These are phyloP conservation scores for Neoaliturus tenellus DNA, from an alignment of 2,888 invertebrate genomes.

Conservation along the genomic window DNA sequence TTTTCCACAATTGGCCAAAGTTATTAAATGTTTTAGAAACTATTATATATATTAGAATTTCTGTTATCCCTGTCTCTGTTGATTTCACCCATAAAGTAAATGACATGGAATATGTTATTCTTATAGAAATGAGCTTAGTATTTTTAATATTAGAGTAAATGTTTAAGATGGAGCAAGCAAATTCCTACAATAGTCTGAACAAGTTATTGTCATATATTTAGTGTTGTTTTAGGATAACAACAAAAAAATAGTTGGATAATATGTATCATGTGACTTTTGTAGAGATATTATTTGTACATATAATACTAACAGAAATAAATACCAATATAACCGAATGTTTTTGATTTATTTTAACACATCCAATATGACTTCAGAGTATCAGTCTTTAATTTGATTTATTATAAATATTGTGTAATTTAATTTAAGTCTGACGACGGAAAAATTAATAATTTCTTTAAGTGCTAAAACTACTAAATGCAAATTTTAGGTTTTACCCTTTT, in stretches of 20 bases:
- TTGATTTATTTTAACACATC: neutral
- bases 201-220: slow-evolving; percentile 42
- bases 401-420: too few species aligned
- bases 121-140: slow-evolving; percentile 1
- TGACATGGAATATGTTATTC: neutral
- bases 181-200: slow-evolving; percentile 36
- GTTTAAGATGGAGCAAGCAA: slow-evolving; percentile 39
- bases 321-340: slow-evolving; percentile 48
- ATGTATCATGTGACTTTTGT: slow-evolving; percentile 57
- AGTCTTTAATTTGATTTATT: too few species aligned
- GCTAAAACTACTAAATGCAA: too few species aligned
- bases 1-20: neutral
- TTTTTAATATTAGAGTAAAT: neutral
- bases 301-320: slow-evolving; percentile 64
- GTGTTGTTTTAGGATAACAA: slow-evolving; percentile 48
- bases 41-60: too few species aligned
- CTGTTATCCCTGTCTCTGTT: neutral
- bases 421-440: too few species aligned
- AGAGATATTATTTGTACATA: slow-evolving; percentile 66
- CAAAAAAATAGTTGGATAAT: slow-evolving; percentile 42
- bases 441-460: too few species aligned
- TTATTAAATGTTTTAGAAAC: neutral
- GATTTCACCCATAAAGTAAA: neutral
- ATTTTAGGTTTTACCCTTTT: too few species aligned
- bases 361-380: too few species aligned